Conservation (phyloP, 2,888 invertebrate genomes). For the Archips xylosteana region DNA sequence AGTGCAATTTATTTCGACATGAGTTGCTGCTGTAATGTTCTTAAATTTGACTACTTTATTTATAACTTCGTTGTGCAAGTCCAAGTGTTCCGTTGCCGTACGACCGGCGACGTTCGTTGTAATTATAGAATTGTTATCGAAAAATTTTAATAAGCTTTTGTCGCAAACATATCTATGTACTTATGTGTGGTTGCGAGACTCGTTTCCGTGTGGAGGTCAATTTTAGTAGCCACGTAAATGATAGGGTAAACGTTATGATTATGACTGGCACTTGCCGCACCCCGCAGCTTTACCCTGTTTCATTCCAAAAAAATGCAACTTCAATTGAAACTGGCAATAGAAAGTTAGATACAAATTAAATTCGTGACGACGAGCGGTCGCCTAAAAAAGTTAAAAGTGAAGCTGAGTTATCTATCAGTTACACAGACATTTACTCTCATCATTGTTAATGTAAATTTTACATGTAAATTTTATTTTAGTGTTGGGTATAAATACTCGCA, state of each 20-base stretch:
- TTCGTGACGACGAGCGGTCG: not conserved
- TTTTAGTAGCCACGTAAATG: slow-evolving; percentile 47
- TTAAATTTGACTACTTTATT: not conserved
- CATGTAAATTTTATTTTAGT: slow-evolving; percentile 23
- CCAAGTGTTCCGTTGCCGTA: slow-evolving; percentile 26
- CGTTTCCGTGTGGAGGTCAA: slow-evolving; percentile 57
- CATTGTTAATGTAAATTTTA: slow-evolving; percentile 20
- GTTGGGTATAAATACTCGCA: slow-evolving; percentile 36
- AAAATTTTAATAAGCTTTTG: slow-evolving; percentile 75
- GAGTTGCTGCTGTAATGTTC: not conserved
- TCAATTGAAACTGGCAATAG: slow-evolving; percentile 14
- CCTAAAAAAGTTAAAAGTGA: not conserved
- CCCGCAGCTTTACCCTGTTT: slow-evolving; percentile 20
- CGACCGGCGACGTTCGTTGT: slow-evolving; percentile 29
- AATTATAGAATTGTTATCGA: slow-evolving; percentile 58
- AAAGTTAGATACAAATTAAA: not conserved
- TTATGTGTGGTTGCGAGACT: slow-evolving; percentile 66
- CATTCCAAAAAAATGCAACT: slow-evolving; percentile 29
- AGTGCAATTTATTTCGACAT: too few species aligned
- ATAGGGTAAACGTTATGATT: slow-evolving; percentile 32
- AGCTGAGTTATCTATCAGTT: slow-evolving; percentile 11
- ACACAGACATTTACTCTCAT: slow-evolving; percentile 11
- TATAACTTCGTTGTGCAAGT: slow-evolving; percentile 16
- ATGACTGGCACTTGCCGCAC: slow-evolving; percentile 29
- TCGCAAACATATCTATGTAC: slow-evolving; percentile 82